Evolutionary conservation across 2,888 invertebrate species (phyloP).

Genomic region (Noctua fimbriata): DNA sequence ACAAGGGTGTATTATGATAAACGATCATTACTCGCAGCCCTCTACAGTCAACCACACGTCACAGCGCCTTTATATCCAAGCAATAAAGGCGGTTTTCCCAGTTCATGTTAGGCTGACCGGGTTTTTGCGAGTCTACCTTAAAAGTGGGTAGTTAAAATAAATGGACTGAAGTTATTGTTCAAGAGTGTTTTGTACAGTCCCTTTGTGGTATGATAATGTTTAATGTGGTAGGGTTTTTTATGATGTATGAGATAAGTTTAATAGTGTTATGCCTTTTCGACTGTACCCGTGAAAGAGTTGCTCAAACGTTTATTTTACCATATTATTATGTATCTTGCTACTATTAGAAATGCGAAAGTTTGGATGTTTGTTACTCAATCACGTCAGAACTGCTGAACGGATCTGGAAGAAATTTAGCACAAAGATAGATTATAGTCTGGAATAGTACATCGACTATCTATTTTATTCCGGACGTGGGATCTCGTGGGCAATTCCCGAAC

Average conservation of each 20-base stretch:
- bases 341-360: neutral
- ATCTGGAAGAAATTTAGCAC: no score
- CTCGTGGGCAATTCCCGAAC: no score
- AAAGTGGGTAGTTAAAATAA: conserved; percentile 42
- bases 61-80: neutral
- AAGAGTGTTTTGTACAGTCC: conserved; percentile 1
- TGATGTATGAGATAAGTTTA: neutral
- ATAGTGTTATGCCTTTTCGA: conserved; percentile 6
- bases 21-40: conserved; percentile 43
- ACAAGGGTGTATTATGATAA: conserved; percentile 53
- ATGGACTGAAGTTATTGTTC: conserved; percentile 38
- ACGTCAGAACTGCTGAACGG: no score
- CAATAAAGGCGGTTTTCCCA: neutral
- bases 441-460: no score
- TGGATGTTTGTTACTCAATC: neutral
- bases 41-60: neutral
- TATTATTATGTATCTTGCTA: neutral
- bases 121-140: conserved; percentile 43
- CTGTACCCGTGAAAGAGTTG: neutral
- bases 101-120: conserved; percentile 2
- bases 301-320: neutral
- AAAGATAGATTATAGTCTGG: neutral
- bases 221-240: conserved; percentile 2
- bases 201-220: conserved; percentile 17
- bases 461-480: no score